Percentiles rank a stretch among this genome's conserved stretches.
phyloP scores from a whole-genome alignment of 2,888 invertebrate genomes.

The Apamea monoglypha region DNA sequence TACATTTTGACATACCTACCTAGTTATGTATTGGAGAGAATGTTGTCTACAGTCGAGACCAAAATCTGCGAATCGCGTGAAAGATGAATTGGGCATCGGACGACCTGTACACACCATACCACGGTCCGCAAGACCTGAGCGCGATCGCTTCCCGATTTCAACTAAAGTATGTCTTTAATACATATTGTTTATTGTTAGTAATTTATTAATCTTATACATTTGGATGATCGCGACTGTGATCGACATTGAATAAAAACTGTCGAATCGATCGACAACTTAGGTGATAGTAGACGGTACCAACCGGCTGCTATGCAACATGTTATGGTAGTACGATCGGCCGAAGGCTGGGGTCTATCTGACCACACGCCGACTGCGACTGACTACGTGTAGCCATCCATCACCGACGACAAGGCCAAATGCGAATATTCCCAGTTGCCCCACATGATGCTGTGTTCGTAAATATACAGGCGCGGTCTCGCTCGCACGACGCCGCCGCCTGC shows the following conservation, averaged over 20 bases:
- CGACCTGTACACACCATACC: constrained; percentile 40
- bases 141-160: constrained; percentile 65
- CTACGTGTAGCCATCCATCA: too few species aligned
- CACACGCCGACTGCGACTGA: neutral
- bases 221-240: neutral
- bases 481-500: too few species aligned
- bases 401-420: too few species aligned
- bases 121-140: constrained; percentile 65
- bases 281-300: neutral
- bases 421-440: too few species aligned
- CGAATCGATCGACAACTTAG: neutral
- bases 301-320: neutral
- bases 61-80: constrained; percentile 75
- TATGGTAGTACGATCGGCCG: neutral
- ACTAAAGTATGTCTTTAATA: constrained; percentile 59
- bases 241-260: neutral
- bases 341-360: neutral
- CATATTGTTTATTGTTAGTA: neutral
- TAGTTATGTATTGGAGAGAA: constrained; percentile 2
- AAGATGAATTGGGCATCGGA: constrained; percentile 67
- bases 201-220: neutral
- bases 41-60: constrained; percentile 69
- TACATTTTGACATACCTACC: neutral
- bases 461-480: too few species aligned
- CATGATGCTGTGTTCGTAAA: too few species aligned